Percentiles rank a stretch among this genome's conserved stretches.
Conservation (phyloP, 2,888 invertebrate species). For the Tethea ocularis region DNA sequence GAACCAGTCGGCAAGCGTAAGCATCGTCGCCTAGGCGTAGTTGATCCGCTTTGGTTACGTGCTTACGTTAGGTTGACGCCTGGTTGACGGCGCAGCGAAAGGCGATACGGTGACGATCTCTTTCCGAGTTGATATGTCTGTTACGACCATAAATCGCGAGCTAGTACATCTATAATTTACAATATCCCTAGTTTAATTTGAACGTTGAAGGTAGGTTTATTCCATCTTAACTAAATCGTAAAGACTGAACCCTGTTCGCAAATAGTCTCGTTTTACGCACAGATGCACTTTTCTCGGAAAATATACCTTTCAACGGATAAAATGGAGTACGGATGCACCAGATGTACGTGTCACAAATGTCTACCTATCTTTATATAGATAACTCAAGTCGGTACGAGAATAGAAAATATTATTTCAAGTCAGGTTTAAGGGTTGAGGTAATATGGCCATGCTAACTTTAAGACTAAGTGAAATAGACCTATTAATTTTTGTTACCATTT, state of each 20-base stretch:
- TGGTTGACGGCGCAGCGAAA: too few species aligned
- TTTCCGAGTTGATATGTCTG: too few species aligned
- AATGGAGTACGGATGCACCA: constrained; percentile 11
- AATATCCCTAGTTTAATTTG: too few species aligned
- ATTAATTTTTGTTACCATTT: not conserved
- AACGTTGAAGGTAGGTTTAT: not conserved
- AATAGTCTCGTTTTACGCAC: constrained; percentile 33
- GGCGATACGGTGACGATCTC: too few species aligned
- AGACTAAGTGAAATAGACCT: not conserved
- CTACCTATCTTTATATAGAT: not conserved
- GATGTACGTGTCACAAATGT: constrained; percentile 11
- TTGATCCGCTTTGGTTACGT: too few species aligned
- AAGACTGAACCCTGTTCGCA: not conserved
- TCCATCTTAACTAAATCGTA: not conserved
- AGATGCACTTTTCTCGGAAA: constrained; percentile 26
- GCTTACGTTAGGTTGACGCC: too few species aligned
- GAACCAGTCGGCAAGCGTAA: too few species aligned
- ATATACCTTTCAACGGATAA: constrained; percentile 10
- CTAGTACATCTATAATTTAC: too few species aligned
- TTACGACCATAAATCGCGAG: too few species aligned
- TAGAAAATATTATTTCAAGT: not conserved
- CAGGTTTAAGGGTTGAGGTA: not conserved
- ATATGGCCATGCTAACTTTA: not conserved
- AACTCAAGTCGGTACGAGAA: not conserved
- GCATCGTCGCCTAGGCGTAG: too few species aligned